phyloP scores from a whole-genome alignment of 2,113 vertebrate genomes.

The Xenopus borealis region DNA sequence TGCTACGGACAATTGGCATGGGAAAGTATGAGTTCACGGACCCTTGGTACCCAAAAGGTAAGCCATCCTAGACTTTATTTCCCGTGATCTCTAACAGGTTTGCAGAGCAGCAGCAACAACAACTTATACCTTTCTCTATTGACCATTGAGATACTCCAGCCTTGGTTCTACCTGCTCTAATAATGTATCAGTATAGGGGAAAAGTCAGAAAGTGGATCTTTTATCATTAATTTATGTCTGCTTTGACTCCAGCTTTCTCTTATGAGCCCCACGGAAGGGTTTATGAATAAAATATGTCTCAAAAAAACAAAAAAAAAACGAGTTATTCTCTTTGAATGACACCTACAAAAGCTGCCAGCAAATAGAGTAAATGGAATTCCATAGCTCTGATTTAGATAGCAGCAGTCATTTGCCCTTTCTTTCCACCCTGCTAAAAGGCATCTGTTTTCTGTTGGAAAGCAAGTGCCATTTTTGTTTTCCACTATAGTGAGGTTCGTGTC shows the following conservation, averaged over 20 bases:
- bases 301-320: not conserved
- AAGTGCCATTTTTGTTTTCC: not conserved
- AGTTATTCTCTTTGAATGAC: not conserved
- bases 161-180: not conserved
- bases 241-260: not conserved
- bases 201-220: conserved; percentile 25
- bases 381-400: conserved; percentile 23
- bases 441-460: conserved; percentile 15
- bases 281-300: conserved; percentile 28
- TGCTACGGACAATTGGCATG: conserved; percentile 92
- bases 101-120: too few species aligned
- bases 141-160: not conserved
- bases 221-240: conserved; percentile 11
- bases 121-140: not conserved
- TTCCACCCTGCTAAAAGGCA: conserved; percentile 24
- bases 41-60: conserved; percentile 98
- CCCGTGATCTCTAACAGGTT: not conserved
- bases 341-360: conserved; percentile 6
- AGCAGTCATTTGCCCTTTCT: conserved; percentile 12
- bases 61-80: conserved; percentile 52
- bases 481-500: conserved; percentile 23
- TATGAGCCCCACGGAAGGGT: conserved; percentile 21
- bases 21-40: conserved; percentile 98
- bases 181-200: conserved; percentile 1
- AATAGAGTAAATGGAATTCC: conserved; percentile 16